Conservation (phyloP, 2,113 vertebrate genomes). For the Lethenteron reissneri region DNA sequence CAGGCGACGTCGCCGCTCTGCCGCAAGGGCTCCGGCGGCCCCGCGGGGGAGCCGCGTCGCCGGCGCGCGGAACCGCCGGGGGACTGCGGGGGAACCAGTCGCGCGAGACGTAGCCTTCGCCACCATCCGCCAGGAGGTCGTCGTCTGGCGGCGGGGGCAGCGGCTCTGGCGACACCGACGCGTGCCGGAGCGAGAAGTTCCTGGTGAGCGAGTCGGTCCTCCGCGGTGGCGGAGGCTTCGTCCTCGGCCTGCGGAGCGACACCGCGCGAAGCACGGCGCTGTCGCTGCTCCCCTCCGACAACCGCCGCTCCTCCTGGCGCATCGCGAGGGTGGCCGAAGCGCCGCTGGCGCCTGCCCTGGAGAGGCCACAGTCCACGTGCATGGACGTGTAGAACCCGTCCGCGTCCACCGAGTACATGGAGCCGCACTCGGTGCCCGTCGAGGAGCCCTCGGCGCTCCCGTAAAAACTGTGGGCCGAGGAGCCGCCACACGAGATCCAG, state of each 20-base stretch:
- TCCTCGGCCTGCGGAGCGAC: constrained; percentile 71
- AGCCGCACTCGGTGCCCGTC: constrained; percentile 38
- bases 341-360: constrained; percentile 34
- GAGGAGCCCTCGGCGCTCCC: background rate
- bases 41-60: background rate
- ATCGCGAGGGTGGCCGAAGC: constrained; percentile 14
- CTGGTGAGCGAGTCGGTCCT: constrained; percentile 75
- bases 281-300: background rate
- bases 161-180: too few relatives aligned
- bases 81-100: constrained; percentile 42
- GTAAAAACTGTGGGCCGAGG: background rate
- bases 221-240: constrained; percentile 55
- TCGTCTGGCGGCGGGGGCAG: too few relatives aligned
- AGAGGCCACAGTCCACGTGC: constrained; percentile 33
- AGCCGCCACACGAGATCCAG: background rate
- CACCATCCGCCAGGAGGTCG: too few relatives aligned
- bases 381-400: constrained; percentile 50
- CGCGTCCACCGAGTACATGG: constrained; percentile 80
- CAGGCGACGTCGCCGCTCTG: constrained; percentile 52
- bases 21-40: constrained; percentile 51
- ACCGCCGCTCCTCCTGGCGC: background rate
- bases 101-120: constrained; percentile 7
- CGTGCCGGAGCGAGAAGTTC: constrained; percentile 8
- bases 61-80: constrained; percentile 44
- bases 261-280: constrained; percentile 32